Conservation (phyloP, 2,888 invertebrate genomes). For the Rhogogaster chlorosoma region DNA sequence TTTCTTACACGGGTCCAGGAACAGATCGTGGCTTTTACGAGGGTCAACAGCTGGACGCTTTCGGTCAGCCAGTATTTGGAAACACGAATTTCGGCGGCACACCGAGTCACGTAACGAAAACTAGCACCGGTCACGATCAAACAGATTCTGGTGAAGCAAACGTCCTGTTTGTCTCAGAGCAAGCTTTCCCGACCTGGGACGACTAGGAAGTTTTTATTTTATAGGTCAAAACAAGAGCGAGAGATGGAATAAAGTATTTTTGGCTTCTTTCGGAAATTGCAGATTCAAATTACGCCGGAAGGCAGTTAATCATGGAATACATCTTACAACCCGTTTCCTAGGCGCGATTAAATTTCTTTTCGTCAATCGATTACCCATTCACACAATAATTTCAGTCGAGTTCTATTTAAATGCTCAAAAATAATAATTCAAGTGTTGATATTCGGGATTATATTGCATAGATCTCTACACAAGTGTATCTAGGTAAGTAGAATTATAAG, state of each 20-base stretch:
- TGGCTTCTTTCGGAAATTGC: constrained; percentile 55
- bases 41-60: constrained; percentile 73
- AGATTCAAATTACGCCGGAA: constrained; percentile 29
- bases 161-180: constrained; percentile 81
- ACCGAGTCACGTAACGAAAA: constrained; percentile 70
- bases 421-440: constrained; percentile 6
- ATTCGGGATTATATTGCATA: background rate
- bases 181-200: constrained; percentile 84
- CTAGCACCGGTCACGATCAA: constrained; percentile 57
- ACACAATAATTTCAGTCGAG: background rate
- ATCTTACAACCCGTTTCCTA: background rate
- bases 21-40: constrained; percentile 74
- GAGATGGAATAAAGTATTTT: constrained; percentile 33
- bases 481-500: background rate
- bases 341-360: background rate
- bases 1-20: constrained; percentile 53
- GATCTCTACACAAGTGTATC: too few species aligned
- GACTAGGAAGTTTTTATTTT: constrained; percentile 77
- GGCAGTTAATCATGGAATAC: background rate
- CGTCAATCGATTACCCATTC: background rate
- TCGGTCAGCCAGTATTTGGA: constrained; percentile 74
- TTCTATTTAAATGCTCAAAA: constrained; percentile 37
- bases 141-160: constrained; percentile 59
- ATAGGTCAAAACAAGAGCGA: background rate
- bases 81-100: constrained; percentile 75